Evolutionary conservation across 2,797 vertebrate species (phyloP).

Genomic region (Spinus pinus): DNA sequence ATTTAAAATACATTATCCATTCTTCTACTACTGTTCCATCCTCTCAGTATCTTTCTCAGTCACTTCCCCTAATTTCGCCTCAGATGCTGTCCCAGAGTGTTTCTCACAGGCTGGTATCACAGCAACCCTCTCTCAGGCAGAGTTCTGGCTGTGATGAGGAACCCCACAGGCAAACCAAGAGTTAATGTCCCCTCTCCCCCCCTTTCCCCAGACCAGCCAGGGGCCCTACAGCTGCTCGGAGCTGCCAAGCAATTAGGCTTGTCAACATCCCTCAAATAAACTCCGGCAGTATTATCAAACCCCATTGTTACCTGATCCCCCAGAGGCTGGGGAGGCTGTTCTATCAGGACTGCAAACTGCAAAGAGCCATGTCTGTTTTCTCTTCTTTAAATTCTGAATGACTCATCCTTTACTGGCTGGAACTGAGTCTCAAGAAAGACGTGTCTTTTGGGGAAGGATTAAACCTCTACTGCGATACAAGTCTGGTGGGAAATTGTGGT

Average conservation of each 20-base stretch:
- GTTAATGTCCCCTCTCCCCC: conserved; percentile 26
- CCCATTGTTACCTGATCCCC: conserved; percentile 69
- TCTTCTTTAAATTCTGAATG: not conserved
- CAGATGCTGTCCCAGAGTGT: not conserved
- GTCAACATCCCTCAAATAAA: conserved; percentile 71
- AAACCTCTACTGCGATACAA: not conserved
- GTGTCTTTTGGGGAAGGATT: conserved; percentile 17
- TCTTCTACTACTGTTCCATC: not conserved
- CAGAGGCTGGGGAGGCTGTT: conserved; percentile 47
- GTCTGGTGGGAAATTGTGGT: not conserved
- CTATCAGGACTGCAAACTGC: conserved; percentile 48
- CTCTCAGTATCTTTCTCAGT: not conserved
- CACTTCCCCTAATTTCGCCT: not conserved
- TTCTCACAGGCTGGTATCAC: not conserved
- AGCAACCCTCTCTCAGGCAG: not conserved
- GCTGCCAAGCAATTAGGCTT: conserved; percentile 71
- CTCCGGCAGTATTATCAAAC: conserved; percentile 66
- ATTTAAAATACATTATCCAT: not conserved
- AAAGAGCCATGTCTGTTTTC: conserved; percentile 41
- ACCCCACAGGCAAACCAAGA: conserved; percentile 43
- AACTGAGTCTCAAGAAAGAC: conserved; percentile 16
- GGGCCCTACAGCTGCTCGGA: conserved; percentile 60
- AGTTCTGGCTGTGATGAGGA: not conserved
- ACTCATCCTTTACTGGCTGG: conserved; percentile 17
- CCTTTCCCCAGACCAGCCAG: conserved; percentile 23